Conservation (phyloP, 2,113 vertebrate species). For the Aviceda subcristata region DNA sequence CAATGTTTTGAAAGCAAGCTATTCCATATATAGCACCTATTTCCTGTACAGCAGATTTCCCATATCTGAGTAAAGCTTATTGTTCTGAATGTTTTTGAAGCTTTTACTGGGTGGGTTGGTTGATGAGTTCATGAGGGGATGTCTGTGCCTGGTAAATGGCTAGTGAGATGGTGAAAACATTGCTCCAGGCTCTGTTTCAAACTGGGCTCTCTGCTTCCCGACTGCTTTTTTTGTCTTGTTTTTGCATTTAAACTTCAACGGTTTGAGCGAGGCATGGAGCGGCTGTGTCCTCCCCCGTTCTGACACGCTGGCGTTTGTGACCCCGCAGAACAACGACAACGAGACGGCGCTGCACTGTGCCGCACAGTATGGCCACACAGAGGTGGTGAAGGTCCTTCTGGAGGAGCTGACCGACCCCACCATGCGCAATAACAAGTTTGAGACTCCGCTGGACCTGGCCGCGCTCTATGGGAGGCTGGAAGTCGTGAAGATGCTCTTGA, state of each 20-base stretch:
- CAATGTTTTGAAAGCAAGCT: not conserved
- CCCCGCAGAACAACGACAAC: slow-evolving; percentile 93
- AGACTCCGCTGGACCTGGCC: slow-evolving; percentile 94
- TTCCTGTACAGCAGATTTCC: not conserved
- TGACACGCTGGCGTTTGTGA: not conserved
- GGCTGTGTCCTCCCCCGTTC: not conserved
- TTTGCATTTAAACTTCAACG: slow-evolving; percentile 58
- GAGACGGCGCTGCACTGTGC: slow-evolving; percentile 97
- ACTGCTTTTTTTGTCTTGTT: slow-evolving; percentile 9
- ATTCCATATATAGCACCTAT: not conserved
- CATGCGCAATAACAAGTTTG: slow-evolving; percentile 97
- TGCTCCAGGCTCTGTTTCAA: not conserved
- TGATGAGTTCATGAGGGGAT: not conserved
- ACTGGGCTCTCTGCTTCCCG: not conserved
- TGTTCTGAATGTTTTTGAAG: not conserved
- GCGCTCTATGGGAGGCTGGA: slow-evolving; percentile 95
- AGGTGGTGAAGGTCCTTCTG: slow-evolving; percentile 91
- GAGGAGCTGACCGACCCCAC: slow-evolving; percentile 98
- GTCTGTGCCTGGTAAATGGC: not conserved
- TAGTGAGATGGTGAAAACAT: not conserved
- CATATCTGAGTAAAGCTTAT: not conserved
- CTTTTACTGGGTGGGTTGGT: not conserved
- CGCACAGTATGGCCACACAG: slow-evolving; percentile 92
- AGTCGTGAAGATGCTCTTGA: slow-evolving; percentile 94
- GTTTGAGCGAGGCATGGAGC: not conserved